Evolutionary conservation across 2,113 vertebrate genomes (phyloP).

Genomic region (Festucalex cinctus): DNA sequence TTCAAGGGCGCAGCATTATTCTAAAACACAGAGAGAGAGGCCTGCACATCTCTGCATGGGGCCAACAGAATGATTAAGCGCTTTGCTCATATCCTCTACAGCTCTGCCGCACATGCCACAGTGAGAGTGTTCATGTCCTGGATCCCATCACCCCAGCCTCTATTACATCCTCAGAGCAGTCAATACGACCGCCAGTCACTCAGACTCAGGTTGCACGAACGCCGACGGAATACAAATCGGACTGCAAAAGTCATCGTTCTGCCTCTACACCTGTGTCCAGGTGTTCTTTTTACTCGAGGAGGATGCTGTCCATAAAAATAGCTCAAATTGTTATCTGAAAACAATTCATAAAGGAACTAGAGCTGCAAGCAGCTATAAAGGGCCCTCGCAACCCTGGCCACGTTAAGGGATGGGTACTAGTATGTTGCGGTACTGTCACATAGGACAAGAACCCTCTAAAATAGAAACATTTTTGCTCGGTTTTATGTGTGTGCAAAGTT

Average conservation of each 20-base stretch:
- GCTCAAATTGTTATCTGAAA: slow-evolving; percentile 7
- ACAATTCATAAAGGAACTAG: neutral
- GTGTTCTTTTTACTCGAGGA: slow-evolving; percentile 21
- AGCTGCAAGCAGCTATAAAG: no score
- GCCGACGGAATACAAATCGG: slow-evolving; percentile 61
- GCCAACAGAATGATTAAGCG: slow-evolving; percentile 62
- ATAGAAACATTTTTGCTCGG: no score
- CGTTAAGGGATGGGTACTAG: no score
- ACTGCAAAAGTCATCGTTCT: slow-evolving; percentile 40
- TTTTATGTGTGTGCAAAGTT: no score
- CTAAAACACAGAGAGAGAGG: slow-evolving; percentile 44
- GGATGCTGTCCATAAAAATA: neutral
- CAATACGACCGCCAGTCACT: slow-evolving; percentile 68
- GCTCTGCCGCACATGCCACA: slow-evolving; percentile 60
- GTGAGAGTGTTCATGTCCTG: slow-evolving; percentile 59
- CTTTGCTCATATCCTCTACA: slow-evolving; percentile 48
- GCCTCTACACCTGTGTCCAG: slow-evolving; percentile 11
- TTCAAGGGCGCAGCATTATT: slow-evolving; percentile 66
- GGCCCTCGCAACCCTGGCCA: no score
- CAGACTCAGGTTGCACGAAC: slow-evolving; percentile 58
- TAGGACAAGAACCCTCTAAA: no score
- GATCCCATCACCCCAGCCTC: slow-evolving; percentile 65
- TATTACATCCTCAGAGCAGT: slow-evolving; percentile 70
- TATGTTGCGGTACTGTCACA: no score
- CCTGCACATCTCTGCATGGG: slow-evolving; percentile 45